Base-by-base conservation (phyloP, 2,888 invertebrate genomes). In the Nemurella pictetii region DNA sequence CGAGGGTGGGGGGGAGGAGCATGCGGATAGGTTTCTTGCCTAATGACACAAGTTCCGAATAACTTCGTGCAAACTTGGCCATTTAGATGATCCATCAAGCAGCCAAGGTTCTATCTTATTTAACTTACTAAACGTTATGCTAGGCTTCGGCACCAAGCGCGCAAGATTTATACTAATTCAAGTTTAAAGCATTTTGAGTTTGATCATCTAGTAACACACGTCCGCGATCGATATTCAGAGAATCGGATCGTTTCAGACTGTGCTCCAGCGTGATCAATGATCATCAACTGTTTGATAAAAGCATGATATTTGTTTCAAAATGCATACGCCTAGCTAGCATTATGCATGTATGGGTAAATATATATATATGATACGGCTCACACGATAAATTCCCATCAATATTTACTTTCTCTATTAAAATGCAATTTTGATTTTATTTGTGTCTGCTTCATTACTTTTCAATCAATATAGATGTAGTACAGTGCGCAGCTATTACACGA, bases 381-480 rank as follows among this genome's bases (percentile, higher is more conserved):
- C 75, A 27, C 75, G 75, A n/a, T 25, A 26, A 28, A 75, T 75
- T 75, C 75, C 75, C 75, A 75, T 75, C 27, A 75, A 75, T 75
- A 75, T 75, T 75, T 27, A 28, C 75, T 20, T 27, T 75, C 25
- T 75, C 75, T 26, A 75, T 75, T 75, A 75, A 25, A 25, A 75
- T 75, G 28, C 75, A 75, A 75, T 75, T 75, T 75, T 26, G 27
- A 27, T 27, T 75, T 75, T 75, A 75, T 75, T 75, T 75, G 26
- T 55, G 75, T 75, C 27, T 75, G 75, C 4, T 75, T 55, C 55
- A 55, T 55, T 55, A 55, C 55, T 55, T 55, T 55, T 55, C 55
- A 55, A 55, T 55, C 55, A 55, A 55, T 55, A 55, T 55, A 55
- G 15, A 55, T 55, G 55, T 20, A 55, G 55, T 55, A 12, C 1